Conservation (phyloP, 1,140 invertebrate genomes). For the Lordiphosa collinella region DNA sequence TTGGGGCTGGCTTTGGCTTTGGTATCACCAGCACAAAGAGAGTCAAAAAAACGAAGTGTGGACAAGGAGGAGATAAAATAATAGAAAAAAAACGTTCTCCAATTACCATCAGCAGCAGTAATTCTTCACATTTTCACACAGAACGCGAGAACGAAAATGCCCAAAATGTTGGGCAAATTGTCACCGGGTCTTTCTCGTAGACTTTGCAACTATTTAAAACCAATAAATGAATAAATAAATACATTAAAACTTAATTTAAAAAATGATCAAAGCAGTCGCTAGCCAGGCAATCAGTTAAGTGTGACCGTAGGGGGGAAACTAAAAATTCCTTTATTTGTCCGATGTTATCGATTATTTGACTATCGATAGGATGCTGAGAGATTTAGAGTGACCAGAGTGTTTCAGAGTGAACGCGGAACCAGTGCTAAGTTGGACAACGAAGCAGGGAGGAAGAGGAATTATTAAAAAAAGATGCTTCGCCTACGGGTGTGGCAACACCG, state of each 20-base stretch:
- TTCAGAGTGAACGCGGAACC: no score
- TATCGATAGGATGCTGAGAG: no score
- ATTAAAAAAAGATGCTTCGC: no score
- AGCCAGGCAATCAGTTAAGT: slow-evolving; percentile 21
- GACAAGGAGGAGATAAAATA: slow-evolving; percentile 76
- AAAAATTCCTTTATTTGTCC: slow-evolving; percentile 15
- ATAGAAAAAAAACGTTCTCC: slow-evolving; percentile 74
- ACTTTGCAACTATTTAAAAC: slow-evolving; percentile 56
- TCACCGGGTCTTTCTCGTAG: slow-evolving; percentile 17
- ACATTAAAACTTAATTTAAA: slow-evolving; percentile 58
- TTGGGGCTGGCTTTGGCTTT: slow-evolving; percentile 16
- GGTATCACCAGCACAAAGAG: slow-evolving; percentile 58
- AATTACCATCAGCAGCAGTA: slow-evolving; percentile 68
- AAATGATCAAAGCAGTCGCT: slow-evolving; percentile 74
- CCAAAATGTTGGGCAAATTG: slow-evolving; percentile 27
- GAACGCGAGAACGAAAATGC: slow-evolving; percentile 29
- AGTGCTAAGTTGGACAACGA: no score
- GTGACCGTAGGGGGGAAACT: slow-evolving; percentile 27
- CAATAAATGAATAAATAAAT: slow-evolving; percentile 75
- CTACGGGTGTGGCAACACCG: no score
- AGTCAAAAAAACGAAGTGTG: slow-evolving; percentile 60
- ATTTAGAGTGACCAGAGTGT: no score
- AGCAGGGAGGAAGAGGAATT: no score
- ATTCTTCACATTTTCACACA: slow-evolving; percentile 55
- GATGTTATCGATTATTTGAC: no score